Conservation (phyloP, 2,888 invertebrate species). For the Periphyllus acericola region DNA sequence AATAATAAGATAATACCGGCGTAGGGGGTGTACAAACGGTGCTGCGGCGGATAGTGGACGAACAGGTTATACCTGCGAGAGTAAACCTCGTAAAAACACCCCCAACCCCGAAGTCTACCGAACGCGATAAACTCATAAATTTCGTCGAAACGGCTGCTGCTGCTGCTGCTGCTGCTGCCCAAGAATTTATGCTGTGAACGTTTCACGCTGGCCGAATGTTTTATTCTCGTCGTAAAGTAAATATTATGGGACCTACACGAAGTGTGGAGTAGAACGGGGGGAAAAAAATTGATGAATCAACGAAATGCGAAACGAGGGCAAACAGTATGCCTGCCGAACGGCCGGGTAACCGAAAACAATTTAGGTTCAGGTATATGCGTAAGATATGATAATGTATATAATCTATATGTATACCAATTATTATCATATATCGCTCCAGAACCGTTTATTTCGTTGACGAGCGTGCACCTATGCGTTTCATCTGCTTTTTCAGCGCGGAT, state of each 20-base stretch:
- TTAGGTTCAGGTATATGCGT: neutral
- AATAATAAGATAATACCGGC: slow-evolving; percentile 36
- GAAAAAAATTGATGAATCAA: neutral
- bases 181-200: slow-evolving; percentile 30
- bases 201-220: slow-evolving; percentile 19
- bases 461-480: neutral
- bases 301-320: neutral
- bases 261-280: neutral
- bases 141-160: neutral
- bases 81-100: slow-evolving; percentile 17
- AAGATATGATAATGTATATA: too few species aligned
- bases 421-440: neutral
- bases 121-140: slow-evolving; percentile 50
- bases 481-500: neutral
- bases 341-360: neutral
- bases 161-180: neutral
- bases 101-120: neutral
- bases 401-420: neutral
- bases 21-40: neutral
- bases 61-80: neutral
- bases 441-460: neutral
- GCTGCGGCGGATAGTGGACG: neutral
- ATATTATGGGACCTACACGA: neutral
- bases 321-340: too few species aligned
- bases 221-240: slow-evolving; percentile 4